phyloP scores from a whole-genome alignment of 2,113 vertebrate genomes.

The Cyprinodon brontotheroides region DNA sequence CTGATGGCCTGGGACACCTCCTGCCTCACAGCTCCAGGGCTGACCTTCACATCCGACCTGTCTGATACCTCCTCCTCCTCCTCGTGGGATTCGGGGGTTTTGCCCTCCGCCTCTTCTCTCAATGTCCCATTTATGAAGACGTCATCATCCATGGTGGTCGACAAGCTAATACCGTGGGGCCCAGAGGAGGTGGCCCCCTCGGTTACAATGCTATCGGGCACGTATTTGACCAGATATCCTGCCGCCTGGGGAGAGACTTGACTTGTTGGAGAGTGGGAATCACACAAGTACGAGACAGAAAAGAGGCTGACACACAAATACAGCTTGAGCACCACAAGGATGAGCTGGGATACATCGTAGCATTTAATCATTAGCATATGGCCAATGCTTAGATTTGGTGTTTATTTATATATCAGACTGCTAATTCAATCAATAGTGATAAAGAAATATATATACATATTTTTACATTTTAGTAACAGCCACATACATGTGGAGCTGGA shows the following conservation, averaged over 20 bases:
- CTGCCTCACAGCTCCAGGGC: conserved; percentile 75
- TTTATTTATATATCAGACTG: neutral
- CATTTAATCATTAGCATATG: neutral
- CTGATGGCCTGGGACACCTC: conserved; percentile 82
- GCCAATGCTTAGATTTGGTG: neutral
- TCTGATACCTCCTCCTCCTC: conserved; percentile 84
- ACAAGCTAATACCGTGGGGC: conserved; percentile 76
- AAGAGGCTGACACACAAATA: conserved; percentile 6
- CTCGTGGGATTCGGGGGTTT: conserved; percentile 90
- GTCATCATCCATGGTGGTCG: conserved; percentile 83
- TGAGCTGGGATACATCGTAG: neutral
- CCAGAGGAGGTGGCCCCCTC: conserved; percentile 80
- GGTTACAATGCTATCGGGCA: conserved; percentile 83
- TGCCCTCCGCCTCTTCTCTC: conserved; percentile 82
- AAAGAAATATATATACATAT: neutral
- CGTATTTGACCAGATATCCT: conserved; percentile 81
- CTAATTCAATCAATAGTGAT: neutral
- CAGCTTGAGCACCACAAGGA: conserved; percentile 11
- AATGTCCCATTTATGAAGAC: conserved; percentile 81
- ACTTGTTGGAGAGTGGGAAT: conserved; percentile 83
- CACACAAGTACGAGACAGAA: conserved; percentile 16
- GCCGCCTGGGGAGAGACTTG: conserved; percentile 88
- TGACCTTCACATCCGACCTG: conserved; percentile 73
- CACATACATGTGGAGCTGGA: conserved; percentile 2
- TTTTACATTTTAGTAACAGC: neutral